Evolutionary conservation across 2,888 invertebrate species (phyloP).

Genomic region (Pogonocherus hispidulus): DNA sequence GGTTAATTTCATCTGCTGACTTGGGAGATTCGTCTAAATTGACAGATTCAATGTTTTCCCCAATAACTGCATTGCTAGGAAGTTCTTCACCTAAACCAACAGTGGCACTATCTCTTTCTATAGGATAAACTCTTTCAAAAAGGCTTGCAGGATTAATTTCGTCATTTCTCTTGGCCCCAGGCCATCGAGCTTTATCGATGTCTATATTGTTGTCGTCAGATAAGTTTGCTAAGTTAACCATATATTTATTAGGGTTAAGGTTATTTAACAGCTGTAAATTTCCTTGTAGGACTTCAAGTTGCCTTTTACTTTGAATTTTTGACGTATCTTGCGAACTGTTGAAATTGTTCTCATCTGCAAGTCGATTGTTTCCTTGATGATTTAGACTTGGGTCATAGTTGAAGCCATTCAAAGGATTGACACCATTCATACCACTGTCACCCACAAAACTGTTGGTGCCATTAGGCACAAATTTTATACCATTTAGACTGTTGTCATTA

Average conservation of each 20-base stretch:
- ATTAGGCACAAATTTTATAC: background rate
- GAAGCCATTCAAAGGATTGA: background rate
- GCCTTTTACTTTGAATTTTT: conserved; percentile 3
- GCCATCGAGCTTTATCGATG: background rate
- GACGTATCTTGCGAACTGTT: background rate
- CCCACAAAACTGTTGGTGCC: background rate
- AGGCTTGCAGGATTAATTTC: background rate
- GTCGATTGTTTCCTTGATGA: background rate
- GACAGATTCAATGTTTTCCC: background rate
- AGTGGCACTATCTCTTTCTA: background rate
- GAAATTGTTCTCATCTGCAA: background rate
- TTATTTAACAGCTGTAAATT: background rate
- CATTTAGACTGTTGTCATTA: background rate
- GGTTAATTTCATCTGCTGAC: background rate
- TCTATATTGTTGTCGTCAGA: background rate
- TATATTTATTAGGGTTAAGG: background rate
- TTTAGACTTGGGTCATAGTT: background rate
- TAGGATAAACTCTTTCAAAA: background rate
- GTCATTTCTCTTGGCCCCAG: background rate
- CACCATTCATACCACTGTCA: background rate
- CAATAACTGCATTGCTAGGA: background rate
- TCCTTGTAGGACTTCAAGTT: background rate
- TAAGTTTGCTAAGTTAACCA: background rate
- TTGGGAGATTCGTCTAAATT: background rate
- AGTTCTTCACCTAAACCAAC: background rate